Conservation (phyloP, 2,797 vertebrate species). For the Pitangus sulphuratus region DNA sequence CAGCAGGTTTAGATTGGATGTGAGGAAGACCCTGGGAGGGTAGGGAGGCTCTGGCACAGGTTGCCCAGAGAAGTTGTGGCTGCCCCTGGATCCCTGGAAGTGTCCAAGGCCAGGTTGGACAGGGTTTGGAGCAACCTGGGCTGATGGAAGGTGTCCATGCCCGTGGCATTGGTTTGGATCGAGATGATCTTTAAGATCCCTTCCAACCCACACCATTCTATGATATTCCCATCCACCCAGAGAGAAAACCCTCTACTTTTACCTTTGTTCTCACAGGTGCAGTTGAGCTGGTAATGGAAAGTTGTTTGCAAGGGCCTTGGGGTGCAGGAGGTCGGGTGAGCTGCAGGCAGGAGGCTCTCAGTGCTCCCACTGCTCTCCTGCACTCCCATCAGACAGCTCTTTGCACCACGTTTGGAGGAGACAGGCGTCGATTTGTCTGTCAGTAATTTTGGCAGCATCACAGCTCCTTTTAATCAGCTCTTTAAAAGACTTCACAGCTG, state of each 20-base stretch:
- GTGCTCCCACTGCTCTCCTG: rapidly evolving
- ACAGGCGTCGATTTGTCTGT: not conserved
- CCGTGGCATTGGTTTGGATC: rapidly evolving
- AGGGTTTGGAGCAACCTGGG: rapidly evolving
- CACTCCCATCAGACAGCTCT: rapidly evolving
- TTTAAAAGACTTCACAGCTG: not conserved
- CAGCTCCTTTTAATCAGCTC: conserved; percentile 19
- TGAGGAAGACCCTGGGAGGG: not conserved
- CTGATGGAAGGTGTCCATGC: rapidly evolving
- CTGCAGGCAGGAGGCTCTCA: not conserved
- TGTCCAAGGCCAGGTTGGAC: rapidly evolving
- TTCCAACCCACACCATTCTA: not conserved
- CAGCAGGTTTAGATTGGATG: not conserved
- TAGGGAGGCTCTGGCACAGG: rapidly evolving
- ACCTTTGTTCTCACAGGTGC: not conserved
- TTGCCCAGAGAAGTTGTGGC: not conserved
- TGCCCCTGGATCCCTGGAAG: not conserved
- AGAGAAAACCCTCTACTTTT: not conserved
- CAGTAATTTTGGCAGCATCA: not conserved
- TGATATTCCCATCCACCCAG: not conserved
- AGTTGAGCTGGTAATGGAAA: not conserved
- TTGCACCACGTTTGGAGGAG: not conserved
- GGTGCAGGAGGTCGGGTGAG: not conserved
- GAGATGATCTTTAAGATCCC: rapidly evolving
- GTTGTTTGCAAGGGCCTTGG: not conserved